These are phyloP conservation scores for Rostratula benghalensis DNA, from an alignment of 2,113 vertebrate genomes.

Conservation along the genomic window DNA sequence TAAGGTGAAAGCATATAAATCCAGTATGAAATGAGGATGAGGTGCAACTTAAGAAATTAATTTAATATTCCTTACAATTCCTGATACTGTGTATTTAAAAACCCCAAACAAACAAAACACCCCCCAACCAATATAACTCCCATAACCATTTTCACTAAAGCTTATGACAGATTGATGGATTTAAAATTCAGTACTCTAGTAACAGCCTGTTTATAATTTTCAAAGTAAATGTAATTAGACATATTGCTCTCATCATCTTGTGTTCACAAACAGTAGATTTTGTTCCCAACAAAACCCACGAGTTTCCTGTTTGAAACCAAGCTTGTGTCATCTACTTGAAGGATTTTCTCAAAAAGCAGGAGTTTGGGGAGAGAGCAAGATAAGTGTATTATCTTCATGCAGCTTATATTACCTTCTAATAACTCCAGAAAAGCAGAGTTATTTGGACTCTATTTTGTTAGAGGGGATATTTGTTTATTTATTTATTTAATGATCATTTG, in stretches of 20 bases:
- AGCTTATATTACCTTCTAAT: neutral
- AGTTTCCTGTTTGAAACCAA: neutral
- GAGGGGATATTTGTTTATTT: neutral
- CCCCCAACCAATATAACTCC: neutral
- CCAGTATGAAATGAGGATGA: neutral
- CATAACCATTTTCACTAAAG: neutral
- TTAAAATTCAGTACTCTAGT: neutral
- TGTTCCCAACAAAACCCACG: neutral
- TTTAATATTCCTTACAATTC: neutral
- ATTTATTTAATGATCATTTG: neutral
- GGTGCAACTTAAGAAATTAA: neutral
- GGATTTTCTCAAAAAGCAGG: neutral
- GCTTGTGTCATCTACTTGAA: neutral
- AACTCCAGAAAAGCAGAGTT: neutral
- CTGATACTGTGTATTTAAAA: neutral
- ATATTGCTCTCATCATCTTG: neutral
- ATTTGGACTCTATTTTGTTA: neutral
- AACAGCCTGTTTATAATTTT: neutral
- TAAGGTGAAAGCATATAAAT: neutral
- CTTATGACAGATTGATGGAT: neutral
- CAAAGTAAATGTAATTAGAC: slow-evolving; percentile 12
- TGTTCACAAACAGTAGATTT: slow-evolving; percentile 11
- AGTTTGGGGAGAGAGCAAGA: neutral
- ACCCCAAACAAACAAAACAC: no score
- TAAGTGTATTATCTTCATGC: neutral